Base-by-base conservation (phyloP, 2,113 vertebrate species). In the Chrysemys picta region DNA sequence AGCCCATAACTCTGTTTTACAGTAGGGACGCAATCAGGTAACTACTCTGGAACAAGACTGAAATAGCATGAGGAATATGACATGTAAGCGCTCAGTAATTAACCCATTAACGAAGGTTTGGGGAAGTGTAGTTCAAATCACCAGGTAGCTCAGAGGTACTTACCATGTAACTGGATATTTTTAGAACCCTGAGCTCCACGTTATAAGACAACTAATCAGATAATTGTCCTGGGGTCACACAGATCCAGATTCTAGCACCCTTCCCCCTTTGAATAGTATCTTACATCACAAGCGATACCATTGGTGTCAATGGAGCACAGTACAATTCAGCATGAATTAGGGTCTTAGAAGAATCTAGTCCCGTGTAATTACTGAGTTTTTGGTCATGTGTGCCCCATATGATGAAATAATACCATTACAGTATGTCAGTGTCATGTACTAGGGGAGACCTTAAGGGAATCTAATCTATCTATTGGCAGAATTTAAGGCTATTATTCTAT, bases 401-500 rank as follows among this genome's bases (percentile, higher is more conserved):
- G 82, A 92, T 1, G 0, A 90, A 93, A 78, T 14, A 2, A 42
- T 0, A 54, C 38, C 94, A 81, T 78, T 84, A 91, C 25, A 65
- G 88, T 90, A 92, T n/a, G 83, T 86, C 79, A 45, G 50, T n/a
- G 62, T 69, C 65, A 38, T 0, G 76, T 47, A 45, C 0, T 2
- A 94, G 47, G 87, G 93, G 84, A 97, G 94, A 94, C 89, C 88
- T 89, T 91, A 93, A 91, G 88, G 96, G 96, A 97, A 91, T 94
- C 96, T 94, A 95, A 97, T 96, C 95, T 97, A 96, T 89, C 95
- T 97, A 97, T 93, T 96, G 97, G 94, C 93, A 97, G 95, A 97
- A 91, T 97, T 72, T 98, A 98, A 98, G 98, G 98, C 98, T 98
- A 97, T 96, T 96, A 97, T 93, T 97, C 97, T 98, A 97, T 97